Percentiles rank a stretch among this genome's conserved stretches.
These are phyloP conservation scores for Philaethria dido DNA, from an alignment of 2,888 invertebrate genomes.

Conservation along the genomic window DNA sequence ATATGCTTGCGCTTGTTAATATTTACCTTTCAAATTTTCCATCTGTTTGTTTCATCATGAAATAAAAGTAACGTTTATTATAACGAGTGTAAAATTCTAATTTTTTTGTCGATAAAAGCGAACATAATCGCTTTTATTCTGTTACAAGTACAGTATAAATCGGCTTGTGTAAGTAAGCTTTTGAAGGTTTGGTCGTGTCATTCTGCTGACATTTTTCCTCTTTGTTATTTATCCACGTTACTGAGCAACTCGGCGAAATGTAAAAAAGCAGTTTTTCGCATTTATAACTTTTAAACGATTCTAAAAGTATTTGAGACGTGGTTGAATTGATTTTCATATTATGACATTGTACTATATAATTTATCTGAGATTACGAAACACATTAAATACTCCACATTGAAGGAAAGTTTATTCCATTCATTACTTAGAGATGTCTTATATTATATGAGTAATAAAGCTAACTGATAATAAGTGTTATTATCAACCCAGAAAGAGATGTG, in stretches of 20 bases:
- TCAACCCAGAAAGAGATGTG: no score
- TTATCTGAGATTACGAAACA: not conserved
- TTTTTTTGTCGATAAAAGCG: not conserved
- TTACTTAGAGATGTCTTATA: no score
- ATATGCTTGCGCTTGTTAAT: no score
- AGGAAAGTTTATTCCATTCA: no score
- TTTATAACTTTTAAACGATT: conserved; percentile 8
- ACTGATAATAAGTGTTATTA: no score
- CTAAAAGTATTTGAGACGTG: conserved; percentile 1
- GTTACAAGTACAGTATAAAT: conserved; percentile 10
- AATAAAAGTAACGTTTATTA: conserved; percentile 19
- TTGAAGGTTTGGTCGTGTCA: conserved; percentile 33
- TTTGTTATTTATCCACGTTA: conserved; percentile 33
- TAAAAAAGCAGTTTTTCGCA: conserved; percentile 8
- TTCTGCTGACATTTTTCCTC: conserved; percentile 30
- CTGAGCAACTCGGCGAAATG: conserved; percentile 22
- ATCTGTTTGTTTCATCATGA: not conserved
- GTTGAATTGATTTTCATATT: not conserved
- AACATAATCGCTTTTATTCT: conserved; percentile 16
- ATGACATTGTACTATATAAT: not conserved
- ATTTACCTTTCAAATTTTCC: conserved; percentile 5
- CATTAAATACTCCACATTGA: no score
- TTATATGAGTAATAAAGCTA: no score
- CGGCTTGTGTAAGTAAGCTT: conserved; percentile 17
- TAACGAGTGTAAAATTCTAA: conserved; percentile 21